Base-by-base conservation (phyloP, 2,888 invertebrate species). In the Clivina fossor region DNA sequence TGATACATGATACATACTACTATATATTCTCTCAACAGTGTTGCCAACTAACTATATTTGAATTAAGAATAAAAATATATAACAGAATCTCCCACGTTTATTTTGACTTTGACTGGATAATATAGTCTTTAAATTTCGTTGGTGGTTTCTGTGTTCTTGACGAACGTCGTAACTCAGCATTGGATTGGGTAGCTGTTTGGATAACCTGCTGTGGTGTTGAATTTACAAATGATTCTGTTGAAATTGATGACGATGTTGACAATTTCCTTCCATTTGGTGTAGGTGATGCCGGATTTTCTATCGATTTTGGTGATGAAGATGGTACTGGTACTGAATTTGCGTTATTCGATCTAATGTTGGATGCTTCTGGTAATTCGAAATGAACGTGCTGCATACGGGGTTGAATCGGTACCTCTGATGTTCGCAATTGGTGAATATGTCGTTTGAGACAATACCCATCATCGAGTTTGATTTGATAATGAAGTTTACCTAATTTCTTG, bases 141-240 rank as follows among this genome's bases (percentile, higher is more conserved):
- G 37, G 37, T 37, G 7, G 37, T 16, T 37, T 15, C 4, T 18
- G 37, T 4, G 37, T 15, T 9, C 37, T 37, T 3, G 2, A 15
- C 4, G 37, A 37, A 37, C 37, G 37, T 37, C 37, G 11, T 37
- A 37, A 15, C 3, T 37, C n/a, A n/a, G n/a, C n/a, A n/a, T n/a
- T n/a, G n/a, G n/a, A n/a, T n/a, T n/a, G n/a, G n/a, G n/a, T n/a
- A n/a, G n/a, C n/a, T n/a, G n/a, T n/a, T n/a, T n/a, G n/a, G n/a
- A n/a, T n/a, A n/a, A n/a, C n/a, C 37, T 37, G 15, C 16, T 37
- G 15, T 2, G 5, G 4, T 37, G 3, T 37, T 37, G 15, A 13
- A 37, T 37, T 8, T 26, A 9, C 26, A 26, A 18, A 16, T 15
- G 16, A 8, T 4, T 13, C 37, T 13, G 37, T 9, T 9, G 15